Conservation (phyloP, 2,797 vertebrate species). For the Etheostoma nigrum region DNA sequence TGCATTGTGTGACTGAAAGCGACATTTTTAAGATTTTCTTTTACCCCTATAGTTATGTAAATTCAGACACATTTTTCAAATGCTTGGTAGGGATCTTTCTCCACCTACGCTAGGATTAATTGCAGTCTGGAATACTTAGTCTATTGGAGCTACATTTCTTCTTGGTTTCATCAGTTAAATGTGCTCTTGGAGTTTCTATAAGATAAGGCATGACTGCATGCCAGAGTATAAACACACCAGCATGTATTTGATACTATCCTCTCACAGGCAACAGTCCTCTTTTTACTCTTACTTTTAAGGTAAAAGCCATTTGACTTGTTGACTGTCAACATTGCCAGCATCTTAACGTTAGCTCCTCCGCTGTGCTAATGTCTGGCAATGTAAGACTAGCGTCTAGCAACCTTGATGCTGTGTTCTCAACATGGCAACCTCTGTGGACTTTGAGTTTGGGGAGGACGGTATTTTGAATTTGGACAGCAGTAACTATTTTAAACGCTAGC, state of each 20-base stretch:
- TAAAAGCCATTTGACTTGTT: neutral
- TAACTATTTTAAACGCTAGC: too few relatives aligned
- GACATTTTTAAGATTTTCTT: neutral
- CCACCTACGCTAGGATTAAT: too few relatives aligned
- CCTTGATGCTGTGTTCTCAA: too few relatives aligned
- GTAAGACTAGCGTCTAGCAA: too few relatives aligned
- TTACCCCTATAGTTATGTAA: neutral
- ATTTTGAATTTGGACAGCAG: too few relatives aligned
- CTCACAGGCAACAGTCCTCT: neutral
- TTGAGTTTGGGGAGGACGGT: too few relatives aligned
- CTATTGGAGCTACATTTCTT: constrained; percentile 1
- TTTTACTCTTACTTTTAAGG: neutral
- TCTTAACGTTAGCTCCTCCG: too few relatives aligned
- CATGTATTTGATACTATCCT: neutral
- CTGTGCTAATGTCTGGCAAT: too few relatives aligned
- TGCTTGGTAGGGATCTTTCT: too few relatives aligned
- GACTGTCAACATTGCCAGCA: too few relatives aligned
- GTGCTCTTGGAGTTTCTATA: neutral
- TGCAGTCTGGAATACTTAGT: neutral
- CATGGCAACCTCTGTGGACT: too few relatives aligned
- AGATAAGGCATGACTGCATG: neutral
- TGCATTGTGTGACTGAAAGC: neutral
- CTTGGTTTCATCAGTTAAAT: constrained; percentile 35
- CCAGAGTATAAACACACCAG: neutral
- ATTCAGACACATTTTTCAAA: neutral